These are phyloP conservation scores for Hyles lineata DNA, from an alignment of 2,888 invertebrate species.

Conservation along the genomic window DNA sequence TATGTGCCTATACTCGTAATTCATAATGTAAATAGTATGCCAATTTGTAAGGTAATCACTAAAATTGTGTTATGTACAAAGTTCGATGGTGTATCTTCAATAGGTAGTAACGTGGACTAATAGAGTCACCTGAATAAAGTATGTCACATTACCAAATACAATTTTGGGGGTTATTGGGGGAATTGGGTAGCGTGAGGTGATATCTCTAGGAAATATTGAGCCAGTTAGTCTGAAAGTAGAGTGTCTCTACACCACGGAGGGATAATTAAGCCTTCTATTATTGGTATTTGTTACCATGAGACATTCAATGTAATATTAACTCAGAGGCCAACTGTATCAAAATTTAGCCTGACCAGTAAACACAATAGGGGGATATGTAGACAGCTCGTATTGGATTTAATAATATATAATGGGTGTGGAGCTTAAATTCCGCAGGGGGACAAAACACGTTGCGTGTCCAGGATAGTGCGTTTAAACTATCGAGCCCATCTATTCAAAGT, in stretches of 20 bases:
- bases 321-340: background rate
- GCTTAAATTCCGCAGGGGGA: background rate
- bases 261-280: too few species aligned
- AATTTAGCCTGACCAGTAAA: background rate
- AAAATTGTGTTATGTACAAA: background rate
- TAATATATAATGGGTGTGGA: background rate
- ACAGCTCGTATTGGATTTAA: constrained; percentile 8
- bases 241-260: too few species aligned
- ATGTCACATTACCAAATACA: too few species aligned
- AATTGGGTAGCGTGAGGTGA: too few species aligned
- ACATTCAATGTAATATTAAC: background rate
- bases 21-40: background rate
- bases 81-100: background rate
- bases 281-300: background rate
- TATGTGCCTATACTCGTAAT: background rate
- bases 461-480: background rate
- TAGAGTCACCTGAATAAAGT: too few species aligned
- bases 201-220: too few species aligned
- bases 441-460: background rate
- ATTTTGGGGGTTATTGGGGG: too few species aligned
- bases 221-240: too few species aligned
- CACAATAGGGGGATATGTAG: background rate
- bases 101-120: background rate
- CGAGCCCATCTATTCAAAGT: background rate
- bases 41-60: background rate